Evolutionary conservation across 2,888 invertebrate genomes (phyloP), one percentile per base, ranked within the genome.

Genomic region (Caenorhabditis imperialis): DNA sequence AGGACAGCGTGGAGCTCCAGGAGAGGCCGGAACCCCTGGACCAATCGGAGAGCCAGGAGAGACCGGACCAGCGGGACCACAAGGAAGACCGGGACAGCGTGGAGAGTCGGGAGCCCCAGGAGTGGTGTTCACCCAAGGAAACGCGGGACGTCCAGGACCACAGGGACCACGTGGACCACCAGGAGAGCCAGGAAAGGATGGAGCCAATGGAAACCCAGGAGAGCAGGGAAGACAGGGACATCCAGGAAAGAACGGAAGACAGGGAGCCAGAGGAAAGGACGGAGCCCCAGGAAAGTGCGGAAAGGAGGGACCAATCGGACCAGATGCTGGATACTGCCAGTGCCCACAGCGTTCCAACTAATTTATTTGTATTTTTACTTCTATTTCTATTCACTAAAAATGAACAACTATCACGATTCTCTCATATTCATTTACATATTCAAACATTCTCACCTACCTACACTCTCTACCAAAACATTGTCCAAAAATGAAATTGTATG

Each of bases 41-140:
- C 55, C 75, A 60, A 33, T 61, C 14, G 74, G 78, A 70, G 69
- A 65, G 55, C 72, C 74, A 55, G 78, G 75, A 61, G 65, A 77
- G 42, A 72, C 72, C 16, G 82, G 82, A 58, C 58, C 67, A 27
- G 61, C 71, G n/a, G 82, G 82, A 55, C 57, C 57, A 20, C 79
- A 72, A 61, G 82, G 82, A 79, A 38, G 65, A 51, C 65, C 69
- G 53, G 82, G 82, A 70, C 70, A 61, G 20, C 67, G 70, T 38
- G 82, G 82, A 79, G 82, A 81, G 47, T 25, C 67, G 20, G 82
- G 82, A 65, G 27, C 44, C 10, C 74, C 77, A 60, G 75, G 75
- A 63, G 65, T 63, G 23, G 27, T 63, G 6, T 74, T 74, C 63
- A 60, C 61, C 22, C 70, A 55, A 65, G 76, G 76, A 60, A 42